A percentile compares a stretch with the other conserved stretches of the same genome.
Conservation (phyloP, 2,797 vertebrate genomes). For the Heteromormyrus szaboi region DNA sequence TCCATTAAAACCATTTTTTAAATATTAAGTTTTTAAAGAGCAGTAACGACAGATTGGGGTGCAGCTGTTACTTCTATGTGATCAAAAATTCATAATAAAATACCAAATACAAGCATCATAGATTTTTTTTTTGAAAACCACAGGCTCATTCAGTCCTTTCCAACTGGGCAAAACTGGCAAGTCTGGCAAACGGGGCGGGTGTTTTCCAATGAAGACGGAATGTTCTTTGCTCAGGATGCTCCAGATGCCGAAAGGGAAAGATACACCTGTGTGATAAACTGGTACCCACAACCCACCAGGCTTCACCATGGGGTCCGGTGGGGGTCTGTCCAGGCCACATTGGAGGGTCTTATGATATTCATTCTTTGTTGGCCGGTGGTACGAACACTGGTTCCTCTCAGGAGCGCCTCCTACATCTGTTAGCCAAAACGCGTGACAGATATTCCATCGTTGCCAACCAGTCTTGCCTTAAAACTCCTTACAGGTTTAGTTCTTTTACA, state of each 20-base stretch:
- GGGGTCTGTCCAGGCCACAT: background rate
- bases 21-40: background rate
- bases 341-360: background rate
- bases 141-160: slow-evolving; percentile 3
- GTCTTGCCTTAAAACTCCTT: background rate
- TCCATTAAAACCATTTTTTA: background rate
- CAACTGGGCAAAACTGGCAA: background rate
- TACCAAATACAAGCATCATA: background rate
- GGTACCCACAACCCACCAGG: slow-evolving; percentile 17
- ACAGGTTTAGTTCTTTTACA: background rate
- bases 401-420: background rate
- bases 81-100: background rate
- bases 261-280: slow-evolving; percentile 40
- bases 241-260: slow-evolving; percentile 32
- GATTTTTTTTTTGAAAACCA: background rate
- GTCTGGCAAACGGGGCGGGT: background rate
- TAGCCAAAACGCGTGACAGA: background rate
- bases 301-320: background rate
- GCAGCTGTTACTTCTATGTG: background rate
- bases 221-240: slow-evolving; percentile 44
- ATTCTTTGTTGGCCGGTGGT: background rate
- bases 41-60: background rate
- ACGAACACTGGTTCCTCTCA: background rate
- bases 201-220: slow-evolving; percentile 29
- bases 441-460: slow-evolving; percentile 33